Conservation (phyloP, 1,140 invertebrate species). For the Procambarus virginalis region DNA sequence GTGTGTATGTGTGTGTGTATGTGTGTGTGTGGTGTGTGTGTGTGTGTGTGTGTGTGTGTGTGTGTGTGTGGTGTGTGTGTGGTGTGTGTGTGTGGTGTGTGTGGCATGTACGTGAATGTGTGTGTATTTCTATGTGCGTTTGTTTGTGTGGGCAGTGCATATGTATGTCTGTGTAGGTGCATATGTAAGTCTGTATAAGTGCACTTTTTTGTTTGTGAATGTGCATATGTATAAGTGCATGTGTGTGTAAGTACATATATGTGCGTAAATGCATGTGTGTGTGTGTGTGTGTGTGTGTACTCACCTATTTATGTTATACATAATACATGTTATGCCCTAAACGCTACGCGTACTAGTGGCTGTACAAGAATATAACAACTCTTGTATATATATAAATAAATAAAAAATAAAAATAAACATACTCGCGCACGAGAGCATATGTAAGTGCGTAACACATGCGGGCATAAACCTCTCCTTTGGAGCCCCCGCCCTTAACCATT, state of each 20-base stretch:
- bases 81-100: too few species aligned
- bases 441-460: too few species aligned
- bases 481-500: too few species aligned
- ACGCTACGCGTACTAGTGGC: too few species aligned
- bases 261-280: background rate
- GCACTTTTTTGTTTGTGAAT: background rate
- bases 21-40: too few species aligned
- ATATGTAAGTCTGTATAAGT: slow-evolving; percentile 4
- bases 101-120: background rate
- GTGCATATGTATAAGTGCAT: slow-evolving; percentile 1
- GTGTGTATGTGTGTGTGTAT: background rate
- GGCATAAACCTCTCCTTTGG: too few species aligned
- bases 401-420: too few species aligned
- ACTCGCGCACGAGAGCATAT: too few species aligned
- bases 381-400: too few species aligned
- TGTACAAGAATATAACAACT: too few species aligned
- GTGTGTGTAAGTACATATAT: background rate
- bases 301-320: background rate
- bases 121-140: background rate
- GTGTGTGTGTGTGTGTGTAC: background rate
- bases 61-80: too few species aligned
- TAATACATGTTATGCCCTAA: too few species aligned
- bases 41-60: background rate
- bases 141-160: background rate
- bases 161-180: background rate